These are phyloP conservation scores for Uloborus plumipes DNA, from an alignment of 2,888 invertebrate species.

Conservation along the genomic window DNA sequence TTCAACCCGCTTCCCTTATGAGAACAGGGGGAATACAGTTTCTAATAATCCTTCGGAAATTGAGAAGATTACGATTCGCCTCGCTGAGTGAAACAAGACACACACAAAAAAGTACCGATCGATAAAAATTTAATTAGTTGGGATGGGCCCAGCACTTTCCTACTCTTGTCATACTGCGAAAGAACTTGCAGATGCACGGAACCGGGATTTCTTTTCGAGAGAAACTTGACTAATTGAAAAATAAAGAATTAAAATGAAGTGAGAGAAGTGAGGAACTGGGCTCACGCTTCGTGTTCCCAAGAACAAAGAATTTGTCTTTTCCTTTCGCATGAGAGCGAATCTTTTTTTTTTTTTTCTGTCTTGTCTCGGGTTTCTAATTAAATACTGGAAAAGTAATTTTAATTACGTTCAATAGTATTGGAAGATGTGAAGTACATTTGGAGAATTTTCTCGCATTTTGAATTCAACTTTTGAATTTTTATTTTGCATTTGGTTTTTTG, in stretches of 20 bases:
- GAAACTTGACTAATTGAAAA: conserved; percentile 45
- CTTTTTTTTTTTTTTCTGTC: too few species aligned
- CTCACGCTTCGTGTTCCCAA: too few species aligned
- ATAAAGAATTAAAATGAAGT: conserved; percentile 38
- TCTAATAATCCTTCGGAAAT: conserved; percentile 56
- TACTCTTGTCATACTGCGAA: conserved; percentile 8
- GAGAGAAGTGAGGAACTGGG: background rate
- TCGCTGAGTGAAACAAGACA: background rate
- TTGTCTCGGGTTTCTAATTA: conserved; percentile 12
- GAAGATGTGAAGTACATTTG: background rate
- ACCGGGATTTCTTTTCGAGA: conserved; percentile 16
- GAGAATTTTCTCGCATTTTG: background rate
- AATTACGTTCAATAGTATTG: background rate
- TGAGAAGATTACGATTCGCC: conserved; percentile 38
- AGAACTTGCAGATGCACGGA: conserved; percentile 19
- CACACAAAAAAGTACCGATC: conserved; percentile 33
- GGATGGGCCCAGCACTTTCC: background rate
- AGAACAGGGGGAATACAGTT: conserved; percentile 36
- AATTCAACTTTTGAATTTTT: too few species aligned
- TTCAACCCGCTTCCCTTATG: background rate
- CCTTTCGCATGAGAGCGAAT: too few species aligned
- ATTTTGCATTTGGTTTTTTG: too few species aligned
- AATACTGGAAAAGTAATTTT: conserved; percentile 4
- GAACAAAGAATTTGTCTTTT: too few species aligned
- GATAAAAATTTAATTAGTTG: conserved; percentile 63